These are phyloP conservation scores for Tenthredo notha DNA, from an alignment of 2,888 invertebrate species.

Conservation along the genomic window DNA sequence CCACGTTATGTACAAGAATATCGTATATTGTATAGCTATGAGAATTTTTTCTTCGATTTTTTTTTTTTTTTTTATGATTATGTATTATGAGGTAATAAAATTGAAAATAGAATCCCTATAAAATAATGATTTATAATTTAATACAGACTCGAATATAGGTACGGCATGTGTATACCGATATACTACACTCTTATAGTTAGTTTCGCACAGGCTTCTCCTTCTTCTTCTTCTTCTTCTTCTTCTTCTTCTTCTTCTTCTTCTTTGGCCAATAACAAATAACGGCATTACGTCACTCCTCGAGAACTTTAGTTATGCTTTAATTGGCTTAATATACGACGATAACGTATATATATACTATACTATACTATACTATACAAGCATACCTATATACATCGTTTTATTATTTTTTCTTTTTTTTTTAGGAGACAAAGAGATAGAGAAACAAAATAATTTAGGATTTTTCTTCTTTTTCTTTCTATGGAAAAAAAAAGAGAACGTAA, in stretches of 20 bases:
- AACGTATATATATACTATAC: background rate
- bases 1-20: too few relatives aligned
- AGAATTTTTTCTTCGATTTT: background rate
- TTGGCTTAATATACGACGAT: conserved; percentile 19
- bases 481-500: too few relatives aligned
- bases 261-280: conserved; percentile 6
- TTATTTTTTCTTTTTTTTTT: background rate
- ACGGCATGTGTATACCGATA: background rate
- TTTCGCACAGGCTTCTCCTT: background rate
- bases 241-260: too few relatives aligned
- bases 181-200: background rate
- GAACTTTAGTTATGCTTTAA: conserved; percentile 38
- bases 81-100: background rate
- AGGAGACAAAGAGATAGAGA: too few relatives aligned
- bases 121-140: conserved; percentile 33
- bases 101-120: background rate
- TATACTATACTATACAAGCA: background rate
- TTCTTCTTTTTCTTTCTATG: too few relatives aligned
- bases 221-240: too few relatives aligned
- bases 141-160: background rate
- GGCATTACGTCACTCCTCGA: conserved; percentile 21
- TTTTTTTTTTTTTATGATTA: background rate
- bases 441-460: too few relatives aligned
- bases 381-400: background rate
- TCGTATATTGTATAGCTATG: too few relatives aligned